phyloP scores from a whole-genome alignment of 2,797 vertebrate genomes.

The Intellagama lesueurii region DNA sequence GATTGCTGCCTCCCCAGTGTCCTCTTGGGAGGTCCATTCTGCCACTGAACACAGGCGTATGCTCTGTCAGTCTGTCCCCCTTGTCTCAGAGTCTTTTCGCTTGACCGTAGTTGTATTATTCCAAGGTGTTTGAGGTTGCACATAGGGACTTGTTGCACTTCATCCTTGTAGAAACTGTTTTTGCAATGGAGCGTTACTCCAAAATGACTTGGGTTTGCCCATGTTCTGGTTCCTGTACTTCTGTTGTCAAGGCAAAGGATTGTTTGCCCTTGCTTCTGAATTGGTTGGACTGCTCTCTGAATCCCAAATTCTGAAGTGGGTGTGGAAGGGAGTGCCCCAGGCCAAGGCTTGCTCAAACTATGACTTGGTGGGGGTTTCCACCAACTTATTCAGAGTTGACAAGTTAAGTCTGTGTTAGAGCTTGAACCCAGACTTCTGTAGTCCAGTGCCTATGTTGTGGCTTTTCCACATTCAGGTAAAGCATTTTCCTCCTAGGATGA shows the following conservation, averaged over 20 bases:
- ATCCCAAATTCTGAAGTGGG: neutral
- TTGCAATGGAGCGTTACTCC: neutral
- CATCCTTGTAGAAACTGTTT: neutral
- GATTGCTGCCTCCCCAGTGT: neutral
- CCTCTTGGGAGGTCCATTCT: neutral
- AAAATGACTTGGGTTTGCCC: neutral
- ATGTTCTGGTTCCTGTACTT: neutral
- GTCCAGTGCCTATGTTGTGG: neutral
- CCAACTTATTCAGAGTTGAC: neutral
- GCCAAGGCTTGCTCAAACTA: neutral
- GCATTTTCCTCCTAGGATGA: slow-evolving; percentile 49
- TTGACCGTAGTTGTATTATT: neutral
- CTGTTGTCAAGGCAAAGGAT: neutral
- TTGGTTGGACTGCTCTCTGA: neutral
- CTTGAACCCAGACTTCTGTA: neutral
- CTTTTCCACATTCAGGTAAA: slow-evolving; percentile 37
- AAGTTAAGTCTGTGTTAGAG: neutral
- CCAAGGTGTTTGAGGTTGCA: neutral
- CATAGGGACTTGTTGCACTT: neutral
- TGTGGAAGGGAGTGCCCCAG: neutral
- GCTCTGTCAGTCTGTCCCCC: neutral
- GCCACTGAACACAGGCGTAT: neutral
- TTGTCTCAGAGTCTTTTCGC: neutral
- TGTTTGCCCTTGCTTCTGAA: neutral
- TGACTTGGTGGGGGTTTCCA: slow-evolving; percentile 25